phyloP scores from a whole-genome alignment of 2,113 vertebrate species.

The Odocoileus virginianus region DNA sequence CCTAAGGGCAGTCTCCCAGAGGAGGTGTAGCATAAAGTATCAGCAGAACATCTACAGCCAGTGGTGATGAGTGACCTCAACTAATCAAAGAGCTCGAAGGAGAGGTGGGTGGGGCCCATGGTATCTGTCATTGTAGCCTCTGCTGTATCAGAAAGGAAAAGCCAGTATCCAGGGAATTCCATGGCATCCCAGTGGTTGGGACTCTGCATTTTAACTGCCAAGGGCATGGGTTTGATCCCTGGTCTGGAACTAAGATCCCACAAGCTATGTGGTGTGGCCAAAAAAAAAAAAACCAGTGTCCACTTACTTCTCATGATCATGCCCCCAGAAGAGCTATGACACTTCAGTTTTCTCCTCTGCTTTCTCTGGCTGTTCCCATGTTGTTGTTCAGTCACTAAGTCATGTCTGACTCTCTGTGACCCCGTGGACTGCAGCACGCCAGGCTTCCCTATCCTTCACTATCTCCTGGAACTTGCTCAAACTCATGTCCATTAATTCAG shows the following conservation, averaged over 20 bases:
- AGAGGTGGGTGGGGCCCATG: accelerated
- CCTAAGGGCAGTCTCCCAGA: neutral
- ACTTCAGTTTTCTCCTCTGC: neutral
- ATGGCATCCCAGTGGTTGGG: neutral
- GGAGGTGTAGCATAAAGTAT: no score
- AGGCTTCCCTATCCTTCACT: neutral
- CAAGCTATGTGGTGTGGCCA: no score
- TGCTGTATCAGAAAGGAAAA: neutral
- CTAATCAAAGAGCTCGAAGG: no score
- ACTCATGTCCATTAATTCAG: neutral
- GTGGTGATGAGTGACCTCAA: accelerated
- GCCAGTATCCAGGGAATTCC: neutral
- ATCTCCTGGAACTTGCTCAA: neutral
- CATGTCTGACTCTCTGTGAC: neutral
- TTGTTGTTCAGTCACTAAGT: neutral
- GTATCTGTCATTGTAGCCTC: neutral
- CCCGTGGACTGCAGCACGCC: neutral
- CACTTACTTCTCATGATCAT: accelerated
- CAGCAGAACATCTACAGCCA: accelerated
- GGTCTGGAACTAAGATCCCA: accelerated
- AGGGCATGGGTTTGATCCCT: accelerated
- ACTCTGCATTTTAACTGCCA: neutral
- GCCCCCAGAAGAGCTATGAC: accelerated
- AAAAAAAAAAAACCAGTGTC: neutral
- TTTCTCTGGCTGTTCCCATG: neutral